Evolutionary conservation across 2,797 vertebrate species (phyloP).

Genomic region (Rhinichthys osculus): DNA sequence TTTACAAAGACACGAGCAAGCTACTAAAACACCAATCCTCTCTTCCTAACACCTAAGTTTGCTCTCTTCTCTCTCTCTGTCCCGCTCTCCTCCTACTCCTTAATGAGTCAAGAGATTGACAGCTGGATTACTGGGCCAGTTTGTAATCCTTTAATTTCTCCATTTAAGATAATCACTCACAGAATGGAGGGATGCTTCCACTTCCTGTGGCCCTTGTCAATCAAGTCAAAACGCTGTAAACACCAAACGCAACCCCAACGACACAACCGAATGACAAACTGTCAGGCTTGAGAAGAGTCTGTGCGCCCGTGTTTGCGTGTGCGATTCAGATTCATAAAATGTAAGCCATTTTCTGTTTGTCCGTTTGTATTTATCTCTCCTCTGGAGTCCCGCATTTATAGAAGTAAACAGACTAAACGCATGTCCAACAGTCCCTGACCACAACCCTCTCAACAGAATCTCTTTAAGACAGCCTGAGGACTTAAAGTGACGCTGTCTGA

Average conservation of each 20-base stretch:
- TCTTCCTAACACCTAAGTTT: conserved; percentile 13
- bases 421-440: conserved; percentile 46
- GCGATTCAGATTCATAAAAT: conserved; percentile 35
- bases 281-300: conserved; percentile 7
- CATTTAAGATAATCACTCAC: conserved; percentile 79
- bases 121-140: conserved; percentile 76
- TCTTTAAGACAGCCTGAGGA: conserved; percentile 47
- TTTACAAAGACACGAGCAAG: not conserved
- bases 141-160: conserved; percentile 84
- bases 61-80: conserved; percentile 42
- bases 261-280: conserved; percentile 29
- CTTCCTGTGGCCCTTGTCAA: conserved; percentile 52
- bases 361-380: conserved; percentile 23
- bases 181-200: conserved; percentile 65
- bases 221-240: conserved; percentile 43
- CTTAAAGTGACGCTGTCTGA: conserved; percentile 33
- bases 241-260: conserved; percentile 25
- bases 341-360: conserved; percentile 20
- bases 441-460: conserved; percentile 33
- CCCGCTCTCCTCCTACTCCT: conserved; percentile 63
- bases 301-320: not conserved
- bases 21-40: conserved; percentile 41
- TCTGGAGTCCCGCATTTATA: conserved; percentile 22
- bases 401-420: conserved; percentile 47
- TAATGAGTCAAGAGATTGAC: conserved; percentile 80